A percentile compares a stretch with the other conserved stretches of the same genome.
phyloP scores from a whole-genome alignment of 1,140 invertebrate genomes.

The Lerema accius region DNA sequence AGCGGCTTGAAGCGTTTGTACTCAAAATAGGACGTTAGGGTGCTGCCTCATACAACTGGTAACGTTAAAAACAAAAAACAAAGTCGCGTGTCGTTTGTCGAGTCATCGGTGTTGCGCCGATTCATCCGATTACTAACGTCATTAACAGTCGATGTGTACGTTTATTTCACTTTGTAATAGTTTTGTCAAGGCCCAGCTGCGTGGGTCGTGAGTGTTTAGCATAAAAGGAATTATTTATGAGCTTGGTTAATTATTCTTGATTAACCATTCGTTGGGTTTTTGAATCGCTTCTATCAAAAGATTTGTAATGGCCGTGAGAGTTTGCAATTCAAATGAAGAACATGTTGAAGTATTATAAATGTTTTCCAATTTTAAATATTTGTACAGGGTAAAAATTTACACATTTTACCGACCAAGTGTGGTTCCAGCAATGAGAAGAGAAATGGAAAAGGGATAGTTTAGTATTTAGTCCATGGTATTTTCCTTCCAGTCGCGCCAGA shows the following conservation, averaged over 20 bases:
- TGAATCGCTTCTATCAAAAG: slow-evolving; percentile 9
- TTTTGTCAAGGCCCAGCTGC: slow-evolving; percentile 14
- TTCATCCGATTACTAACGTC: slow-evolving; percentile 9
- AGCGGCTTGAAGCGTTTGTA: slow-evolving; percentile 9
- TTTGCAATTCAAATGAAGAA: not conserved
- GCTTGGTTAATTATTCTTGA: slow-evolving; percentile 5
- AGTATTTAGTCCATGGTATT: too few species aligned
- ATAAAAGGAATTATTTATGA: slow-evolving; percentile 19
- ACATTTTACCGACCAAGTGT: too few species aligned
- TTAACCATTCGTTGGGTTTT: not conserved
- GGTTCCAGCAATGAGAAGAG: too few species aligned
- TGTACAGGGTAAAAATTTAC: too few species aligned
- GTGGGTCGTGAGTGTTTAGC: slow-evolving; percentile 12
- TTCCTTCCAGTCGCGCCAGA: too few species aligned
- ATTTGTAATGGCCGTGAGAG: not conserved
- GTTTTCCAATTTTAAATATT: too few species aligned
- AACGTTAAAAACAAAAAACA: slow-evolving; percentile 1
- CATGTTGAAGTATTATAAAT: not conserved
- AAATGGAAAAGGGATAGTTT: too few species aligned
- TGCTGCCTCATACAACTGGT: not conserved
- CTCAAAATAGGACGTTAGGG: slow-evolving; percentile 23
- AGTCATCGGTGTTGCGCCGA: not conserved
- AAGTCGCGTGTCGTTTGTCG: not conserved
- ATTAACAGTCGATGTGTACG: not conserved
- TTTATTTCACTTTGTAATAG: slow-evolving; percentile 19